Conservation (phyloP, 2,113 vertebrate species). For the Deroptyus accipitrinus region DNA sequence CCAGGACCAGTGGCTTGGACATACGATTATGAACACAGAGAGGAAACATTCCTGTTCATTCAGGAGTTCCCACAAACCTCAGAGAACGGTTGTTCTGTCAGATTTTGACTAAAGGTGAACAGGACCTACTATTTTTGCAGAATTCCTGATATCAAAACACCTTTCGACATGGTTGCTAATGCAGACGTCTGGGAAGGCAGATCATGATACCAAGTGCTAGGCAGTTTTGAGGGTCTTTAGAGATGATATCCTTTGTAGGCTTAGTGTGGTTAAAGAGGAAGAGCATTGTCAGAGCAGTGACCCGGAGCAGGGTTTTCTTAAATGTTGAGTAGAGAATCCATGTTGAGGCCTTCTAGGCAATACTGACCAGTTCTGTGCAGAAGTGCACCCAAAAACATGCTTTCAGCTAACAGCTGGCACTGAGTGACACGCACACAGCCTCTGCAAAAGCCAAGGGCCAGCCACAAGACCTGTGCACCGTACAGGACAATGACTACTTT, state of each 20-base stretch:
- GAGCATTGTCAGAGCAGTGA: background rate
- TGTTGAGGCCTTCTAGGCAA: background rate
- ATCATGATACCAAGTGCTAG: background rate
- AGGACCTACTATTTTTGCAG: background rate
- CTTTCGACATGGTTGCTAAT: background rate
- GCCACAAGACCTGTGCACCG: background rate
- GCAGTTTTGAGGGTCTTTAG: background rate
- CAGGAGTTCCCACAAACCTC: background rate
- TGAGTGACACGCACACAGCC: fast-evolving
- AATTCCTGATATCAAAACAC: background rate
- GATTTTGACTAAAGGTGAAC: background rate
- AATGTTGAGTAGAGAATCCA: background rate
- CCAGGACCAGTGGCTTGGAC: background rate
- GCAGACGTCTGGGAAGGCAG: background rate
- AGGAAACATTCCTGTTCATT: background rate
- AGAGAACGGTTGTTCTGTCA: background rate
- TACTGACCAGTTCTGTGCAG: background rate
- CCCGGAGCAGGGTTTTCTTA: background rate
- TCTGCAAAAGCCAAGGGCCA: background rate
- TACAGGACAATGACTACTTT: background rate
- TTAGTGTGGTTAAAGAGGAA: background rate
- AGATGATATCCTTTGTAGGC: background rate
- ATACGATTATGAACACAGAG: background rate
- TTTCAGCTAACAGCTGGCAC: background rate
- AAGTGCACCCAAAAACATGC: background rate